Evolutionary conservation across 2,113 vertebrate species (phyloP).

Genomic region (Toxostoma redivivum): DNA sequence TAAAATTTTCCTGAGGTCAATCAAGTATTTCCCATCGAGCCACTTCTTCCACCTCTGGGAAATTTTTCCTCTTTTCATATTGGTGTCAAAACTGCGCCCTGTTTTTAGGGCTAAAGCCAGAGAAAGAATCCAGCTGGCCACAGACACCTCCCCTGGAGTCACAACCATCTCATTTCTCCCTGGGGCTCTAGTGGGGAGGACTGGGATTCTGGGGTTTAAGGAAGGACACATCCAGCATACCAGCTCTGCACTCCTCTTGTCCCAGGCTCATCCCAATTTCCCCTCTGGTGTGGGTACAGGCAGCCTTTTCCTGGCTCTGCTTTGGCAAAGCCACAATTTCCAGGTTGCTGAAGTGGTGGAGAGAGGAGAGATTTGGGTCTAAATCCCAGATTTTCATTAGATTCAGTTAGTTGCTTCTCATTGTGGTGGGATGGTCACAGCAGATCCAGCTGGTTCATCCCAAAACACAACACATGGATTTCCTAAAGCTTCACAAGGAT

Average conservation of each 20-base stretch:
- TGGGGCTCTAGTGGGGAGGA: too few relatives aligned
- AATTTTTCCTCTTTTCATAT: neutral
- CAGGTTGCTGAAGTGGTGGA: neutral
- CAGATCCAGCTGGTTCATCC: neutral
- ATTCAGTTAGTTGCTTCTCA: accelerated
- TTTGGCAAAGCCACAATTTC: neutral
- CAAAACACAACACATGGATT: accelerated
- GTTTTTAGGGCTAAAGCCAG: neutral
- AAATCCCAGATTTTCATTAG: neutral
- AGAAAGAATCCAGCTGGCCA: neutral
- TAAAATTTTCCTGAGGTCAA: neutral
- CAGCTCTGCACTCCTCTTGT: neutral
- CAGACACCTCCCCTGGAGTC: neutral
- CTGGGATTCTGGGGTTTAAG: neutral
- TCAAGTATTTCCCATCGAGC: too few relatives aligned
- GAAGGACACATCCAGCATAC: neutral
- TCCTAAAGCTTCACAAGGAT: neutral
- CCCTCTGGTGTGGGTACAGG: neutral
- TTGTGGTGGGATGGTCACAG: neutral
- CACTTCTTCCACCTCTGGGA: neutral
- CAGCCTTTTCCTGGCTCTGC: neutral
- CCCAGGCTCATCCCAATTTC: neutral
- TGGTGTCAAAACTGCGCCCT: neutral
- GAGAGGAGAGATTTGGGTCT: neutral
- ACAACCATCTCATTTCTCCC: neutral